Conservation (phyloP, 1,140 invertebrate species). For the Cherax destructor region DNA sequence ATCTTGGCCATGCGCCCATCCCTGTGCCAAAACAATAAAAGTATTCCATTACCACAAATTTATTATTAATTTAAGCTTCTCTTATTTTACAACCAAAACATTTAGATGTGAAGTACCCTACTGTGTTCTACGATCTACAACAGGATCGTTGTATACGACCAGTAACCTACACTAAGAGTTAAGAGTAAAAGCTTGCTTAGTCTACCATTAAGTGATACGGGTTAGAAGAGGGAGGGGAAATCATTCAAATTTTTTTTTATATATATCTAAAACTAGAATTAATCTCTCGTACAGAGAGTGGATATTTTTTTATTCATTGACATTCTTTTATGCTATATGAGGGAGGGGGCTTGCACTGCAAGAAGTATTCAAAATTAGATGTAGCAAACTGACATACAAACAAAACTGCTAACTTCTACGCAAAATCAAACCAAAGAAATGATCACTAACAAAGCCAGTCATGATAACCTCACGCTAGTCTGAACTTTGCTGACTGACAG, state of each 20-base stretch:
- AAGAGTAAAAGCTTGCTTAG: not conserved
- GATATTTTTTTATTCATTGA: not conserved
- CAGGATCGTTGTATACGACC: not conserved
- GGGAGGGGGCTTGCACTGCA: constrained; percentile 42
- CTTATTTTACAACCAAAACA: constrained; percentile 45
- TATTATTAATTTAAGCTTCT: constrained; percentile 14
- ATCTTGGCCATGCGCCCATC: constrained; percentile 54
- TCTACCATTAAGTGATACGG: constrained; percentile 19
- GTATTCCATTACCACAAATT: constrained; percentile 50
- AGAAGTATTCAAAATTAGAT: constrained; percentile 22
- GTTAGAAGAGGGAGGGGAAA: constrained; percentile 23
- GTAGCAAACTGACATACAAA: constrained; percentile 19
- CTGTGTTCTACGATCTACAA: constrained; percentile 2
- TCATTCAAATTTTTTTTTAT: constrained; percentile 9
- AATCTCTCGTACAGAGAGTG: not conserved
- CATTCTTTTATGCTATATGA: constrained; percentile 45
- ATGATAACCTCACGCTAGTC: constrained; percentile 9
- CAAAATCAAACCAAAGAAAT: not conserved
- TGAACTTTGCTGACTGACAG: not conserved
- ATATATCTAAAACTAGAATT: constrained; percentile 31
- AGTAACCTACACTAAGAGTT: not conserved
- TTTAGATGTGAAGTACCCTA: constrained; percentile 22
- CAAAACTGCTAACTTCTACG: constrained; percentile 5
- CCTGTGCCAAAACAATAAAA: constrained; percentile 55
- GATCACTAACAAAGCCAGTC: constrained; percentile 43